Evolutionary conservation across 2,113 vertebrate species (phyloP).

Genomic region (Herpetotheres cachinnans): DNA sequence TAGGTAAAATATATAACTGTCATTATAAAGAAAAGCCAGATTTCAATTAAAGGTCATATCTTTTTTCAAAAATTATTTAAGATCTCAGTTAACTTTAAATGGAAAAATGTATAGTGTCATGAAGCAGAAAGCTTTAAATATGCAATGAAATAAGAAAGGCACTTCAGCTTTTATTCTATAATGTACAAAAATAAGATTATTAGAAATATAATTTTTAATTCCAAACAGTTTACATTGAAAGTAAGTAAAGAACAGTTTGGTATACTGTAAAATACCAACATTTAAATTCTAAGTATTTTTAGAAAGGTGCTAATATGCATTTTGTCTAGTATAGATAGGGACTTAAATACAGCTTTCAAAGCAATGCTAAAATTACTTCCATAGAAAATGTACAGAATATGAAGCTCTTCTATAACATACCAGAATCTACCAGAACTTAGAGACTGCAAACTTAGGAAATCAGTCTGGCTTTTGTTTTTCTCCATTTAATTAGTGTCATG

Average conservation of each 20-base stretch:
- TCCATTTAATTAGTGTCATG: neutral
- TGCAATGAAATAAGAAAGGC: neutral
- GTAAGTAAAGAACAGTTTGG: neutral
- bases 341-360: neutral
- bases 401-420: neutral
- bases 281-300: neutral
- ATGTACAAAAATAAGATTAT: neutral
- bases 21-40: neutral
- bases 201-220: neutral
- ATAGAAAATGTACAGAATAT: neutral
- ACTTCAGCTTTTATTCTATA: neutral
- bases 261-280: neutral
- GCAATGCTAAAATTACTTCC: neutral
- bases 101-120: neutral
- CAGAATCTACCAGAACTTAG: neutral
- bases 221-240: neutral
- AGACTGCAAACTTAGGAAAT: neutral
- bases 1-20: neutral
- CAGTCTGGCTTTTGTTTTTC: neutral
- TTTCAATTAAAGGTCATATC: neutral
- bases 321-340: neutral
- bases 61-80: neutral
- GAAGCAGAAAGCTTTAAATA: neutral
- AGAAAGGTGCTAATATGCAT: neutral
- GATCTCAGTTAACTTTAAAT: neutral